Evolutionary conservation across 2,113 vertebrate genomes (phyloP), one percentile per base, ranked within the genome.

Genomic region (Butorides virescens): DNA sequence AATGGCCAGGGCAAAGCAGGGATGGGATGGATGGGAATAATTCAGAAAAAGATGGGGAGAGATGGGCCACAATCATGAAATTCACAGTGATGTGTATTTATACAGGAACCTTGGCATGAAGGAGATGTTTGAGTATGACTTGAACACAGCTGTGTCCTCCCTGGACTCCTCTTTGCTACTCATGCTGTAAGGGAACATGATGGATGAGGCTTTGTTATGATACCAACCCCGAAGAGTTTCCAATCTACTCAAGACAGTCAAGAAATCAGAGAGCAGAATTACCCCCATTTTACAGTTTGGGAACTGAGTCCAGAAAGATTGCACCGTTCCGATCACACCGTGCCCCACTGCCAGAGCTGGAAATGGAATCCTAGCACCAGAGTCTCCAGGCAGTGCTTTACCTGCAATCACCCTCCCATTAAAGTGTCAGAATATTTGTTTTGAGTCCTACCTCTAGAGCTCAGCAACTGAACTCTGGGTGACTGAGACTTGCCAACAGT

Each of bases 401-500:
- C 32, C 39, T 49, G 13, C 42, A n/a, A 5, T 42, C 44, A 25
- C 26, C 39, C 36, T 46, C 13, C 74, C 21, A 42, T 55, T 55
- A 8, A 29, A 62, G 39, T 34, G 7, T 17, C 50, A 18, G 74
- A 68, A 44, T 30, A 67, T 49, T 61, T 67, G 18, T 79, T 49
- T 55, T 27, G 39, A 32, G 47, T 21, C 47, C 44, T 55, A 42
- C 21, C 30, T 67, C 67, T 50, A 46, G 36, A 52, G 20, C 32
- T 73, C 53, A 67, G 34, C 0, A 0, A 23, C 0, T n/a, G 53
- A 83, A 23, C 23, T 50, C 6, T 16, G 16, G 17, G 30, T 67
- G 20, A 17, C 27, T 27, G 47, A 3, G 32, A 39, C 34, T 32
- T 62, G 27, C 29, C 4, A 0, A 11, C 0, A 9, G 12, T 36